Base-by-base conservation (phyloP, 2,797 vertebrate genomes). In the Agapornis canus region DNA sequence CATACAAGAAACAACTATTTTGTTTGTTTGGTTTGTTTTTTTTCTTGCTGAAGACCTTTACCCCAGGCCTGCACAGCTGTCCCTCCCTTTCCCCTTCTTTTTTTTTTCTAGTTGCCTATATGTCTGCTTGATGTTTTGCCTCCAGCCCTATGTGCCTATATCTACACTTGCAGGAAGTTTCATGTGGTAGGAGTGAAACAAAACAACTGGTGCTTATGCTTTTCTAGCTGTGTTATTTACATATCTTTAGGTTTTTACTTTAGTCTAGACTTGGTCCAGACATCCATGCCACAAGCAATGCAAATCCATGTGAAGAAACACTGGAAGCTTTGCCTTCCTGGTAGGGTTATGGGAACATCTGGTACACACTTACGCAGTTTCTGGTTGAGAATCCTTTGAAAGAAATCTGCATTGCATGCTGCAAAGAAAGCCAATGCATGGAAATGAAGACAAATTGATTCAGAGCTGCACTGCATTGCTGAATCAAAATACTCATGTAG, bases 321-420 rank as follows among this genome's bases (percentile, higher is more conserved):
- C 65, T 39, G 64, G 52, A 56, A 72, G 32, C 43, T 81, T 25
- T 82, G 37, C 20, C 10, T 72, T 86, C 27, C 72, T 45, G 43
- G 39, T 1, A 35, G 9, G 22, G 27, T 31, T 23, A 45, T 0
- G 0, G 51, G 52, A 17, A 51, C 6, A 29, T 45, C 72, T 61
- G 43, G 10, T 52, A 27, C 25, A 13, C 22, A 11, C 25, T 51
- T 61, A 40, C 6, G 47, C 32, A 63, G 39, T 21, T 83, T 73
- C 71, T 82, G 1, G 17, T 31, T 51, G 37, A 86, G 73, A 64
- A 11, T 43, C 7, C 27, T 64, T 84, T 78, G 16, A 32, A 56
- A 75, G 5, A 65, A 32, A 57, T 40, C 49, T 40, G 40, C 20
- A 27, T 22, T 27, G 42, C 8, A 5, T 11, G 10, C 21, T 65